Conservation (phyloP, 2,797 vertebrate species). For the Rhynchonycteris naso region DNA sequence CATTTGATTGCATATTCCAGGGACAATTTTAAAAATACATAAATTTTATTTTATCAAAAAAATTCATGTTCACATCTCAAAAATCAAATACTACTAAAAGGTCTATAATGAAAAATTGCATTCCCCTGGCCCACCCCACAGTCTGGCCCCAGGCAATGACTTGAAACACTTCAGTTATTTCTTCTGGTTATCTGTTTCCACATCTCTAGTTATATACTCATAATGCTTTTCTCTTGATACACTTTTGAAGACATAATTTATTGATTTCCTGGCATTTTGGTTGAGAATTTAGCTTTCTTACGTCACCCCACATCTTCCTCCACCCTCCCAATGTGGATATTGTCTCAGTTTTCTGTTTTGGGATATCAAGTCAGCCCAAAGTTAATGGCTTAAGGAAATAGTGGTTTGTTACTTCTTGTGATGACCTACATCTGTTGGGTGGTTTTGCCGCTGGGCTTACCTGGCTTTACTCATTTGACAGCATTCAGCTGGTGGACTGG, state of each 20-base stretch:
- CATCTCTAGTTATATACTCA: not conserved
- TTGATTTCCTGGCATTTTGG: constrained; percentile 20
- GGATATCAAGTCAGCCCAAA: not conserved
- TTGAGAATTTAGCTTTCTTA: not conserved
- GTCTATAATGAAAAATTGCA: constrained; percentile 63
- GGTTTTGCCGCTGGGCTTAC: not conserved
- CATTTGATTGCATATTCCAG: not conserved
- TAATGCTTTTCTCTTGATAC: constrained; percentile 11
- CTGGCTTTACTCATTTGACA: not conserved
- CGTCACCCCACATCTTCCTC: not conserved
- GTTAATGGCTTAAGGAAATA: not conserved
- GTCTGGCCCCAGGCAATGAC: constrained; percentile 71
- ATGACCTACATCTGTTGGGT: not conserved
- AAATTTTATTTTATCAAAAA: constrained; percentile 69
- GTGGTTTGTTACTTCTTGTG: not conserved
- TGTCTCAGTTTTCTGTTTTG: not conserved
- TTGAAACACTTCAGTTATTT: constrained; percentile 56
- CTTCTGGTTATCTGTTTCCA: constrained; percentile 10
- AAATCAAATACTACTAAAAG: constrained; percentile 73
- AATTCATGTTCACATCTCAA: constrained; percentile 67
- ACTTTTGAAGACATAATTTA: constrained; percentile 46
- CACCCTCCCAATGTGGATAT: not conserved
- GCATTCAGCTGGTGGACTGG: not conserved
- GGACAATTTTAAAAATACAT: constrained; percentile 65
- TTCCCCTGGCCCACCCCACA: constrained; percentile 62